These are phyloP conservation scores for Orycteropus afer DNA, from an alignment of 2,113 vertebrate genomes.

Conservation along the genomic window DNA sequence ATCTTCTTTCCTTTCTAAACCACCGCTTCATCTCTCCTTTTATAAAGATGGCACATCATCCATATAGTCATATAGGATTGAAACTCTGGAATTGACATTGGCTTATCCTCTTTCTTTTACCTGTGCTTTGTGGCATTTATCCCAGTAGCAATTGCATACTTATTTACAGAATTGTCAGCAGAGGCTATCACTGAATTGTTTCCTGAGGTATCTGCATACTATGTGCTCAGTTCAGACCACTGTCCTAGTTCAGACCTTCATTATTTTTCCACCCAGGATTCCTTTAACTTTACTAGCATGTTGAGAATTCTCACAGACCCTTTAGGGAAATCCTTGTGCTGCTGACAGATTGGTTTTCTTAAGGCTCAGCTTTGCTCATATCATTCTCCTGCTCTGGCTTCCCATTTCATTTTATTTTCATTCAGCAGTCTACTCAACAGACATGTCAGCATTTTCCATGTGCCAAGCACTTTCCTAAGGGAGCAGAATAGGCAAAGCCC, in stretches of 20 bases:
- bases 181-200: not conserved
- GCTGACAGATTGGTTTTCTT: not conserved
- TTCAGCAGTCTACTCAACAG: not conserved
- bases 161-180: conserved; percentile 14
- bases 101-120: not conserved
- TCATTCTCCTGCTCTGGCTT: not conserved
- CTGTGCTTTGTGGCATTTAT: conserved; percentile 31
- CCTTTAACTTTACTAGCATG: not conserved
- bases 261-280: not conserved
- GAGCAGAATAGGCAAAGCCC: not conserved
- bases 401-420: not conserved
- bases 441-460: not conserved
- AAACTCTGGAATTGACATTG: not conserved
- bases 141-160: not conserved
- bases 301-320: not conserved
- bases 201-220: not conserved
- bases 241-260: not conserved
- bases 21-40: not conserved
- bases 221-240: not conserved
- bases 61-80: not conserved
- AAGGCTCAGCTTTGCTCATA: not conserved
- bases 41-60: not conserved
- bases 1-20: not conserved
- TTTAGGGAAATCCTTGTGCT: not conserved
- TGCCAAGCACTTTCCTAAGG: not conserved